phyloP scores from a whole-genome alignment of 2,113 vertebrate species.

The Bettongia penicillata region DNA sequence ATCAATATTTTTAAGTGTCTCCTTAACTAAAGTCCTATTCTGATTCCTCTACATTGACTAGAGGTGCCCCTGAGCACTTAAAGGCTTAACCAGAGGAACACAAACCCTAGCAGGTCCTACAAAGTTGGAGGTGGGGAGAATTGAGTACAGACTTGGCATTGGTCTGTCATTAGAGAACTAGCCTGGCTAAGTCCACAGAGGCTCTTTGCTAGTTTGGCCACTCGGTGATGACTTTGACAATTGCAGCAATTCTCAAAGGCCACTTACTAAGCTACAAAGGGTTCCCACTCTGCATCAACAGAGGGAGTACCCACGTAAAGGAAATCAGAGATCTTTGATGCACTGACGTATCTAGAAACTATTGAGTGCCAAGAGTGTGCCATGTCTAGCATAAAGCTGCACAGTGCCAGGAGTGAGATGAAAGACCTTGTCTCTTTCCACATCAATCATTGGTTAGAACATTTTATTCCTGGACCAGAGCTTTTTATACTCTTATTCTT shows the following conservation, averaged over 20 bases:
- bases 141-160: not conserved
- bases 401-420: not conserved
- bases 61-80: not conserved
- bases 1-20: not conserved
- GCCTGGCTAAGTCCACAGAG: not conserved
- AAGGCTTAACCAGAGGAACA: not conserved
- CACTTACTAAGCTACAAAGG: not conserved
- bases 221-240: not conserved
- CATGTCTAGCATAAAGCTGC: not conserved
- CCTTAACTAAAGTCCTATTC: not conserved
- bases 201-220: not conserved
- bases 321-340: not conserved
- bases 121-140: not conserved
- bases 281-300: not conserved
- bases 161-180: not conserved
- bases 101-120: not conserved
- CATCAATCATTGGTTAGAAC: not conserved
- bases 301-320: not conserved
- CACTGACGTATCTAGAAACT: not conserved
- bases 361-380: not conserved
- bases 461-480: not conserved
- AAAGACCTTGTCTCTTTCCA: not conserved
- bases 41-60: not conserved
- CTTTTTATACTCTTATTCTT: not conserved
- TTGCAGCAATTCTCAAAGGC: not conserved